Conservation (phyloP, 2,888 invertebrate species). For the Cinara cedri region DNA sequence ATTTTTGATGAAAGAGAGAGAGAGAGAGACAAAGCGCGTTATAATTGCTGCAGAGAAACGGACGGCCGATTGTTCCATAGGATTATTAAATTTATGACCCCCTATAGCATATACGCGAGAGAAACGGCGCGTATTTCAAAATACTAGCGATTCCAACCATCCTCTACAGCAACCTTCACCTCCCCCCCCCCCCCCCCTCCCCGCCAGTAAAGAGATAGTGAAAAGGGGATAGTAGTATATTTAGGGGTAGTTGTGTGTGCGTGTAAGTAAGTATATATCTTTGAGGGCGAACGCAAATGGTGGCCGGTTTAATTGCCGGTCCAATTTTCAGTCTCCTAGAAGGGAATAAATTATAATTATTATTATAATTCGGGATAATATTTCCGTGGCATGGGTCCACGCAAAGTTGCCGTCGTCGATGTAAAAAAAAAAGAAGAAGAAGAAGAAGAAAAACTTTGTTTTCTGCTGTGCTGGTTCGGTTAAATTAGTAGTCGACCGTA, state of each 20-base stretch:
- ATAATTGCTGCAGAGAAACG: constrained; percentile 32
- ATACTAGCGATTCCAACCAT: neutral
- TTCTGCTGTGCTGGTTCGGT: neutral
- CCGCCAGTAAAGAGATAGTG: neutral
- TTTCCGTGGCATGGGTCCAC: neutral
- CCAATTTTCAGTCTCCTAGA: constrained; percentile 22
- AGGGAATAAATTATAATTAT: constrained; percentile 40
- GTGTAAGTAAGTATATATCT: neutral
- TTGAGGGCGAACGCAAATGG: constrained; percentile 9
- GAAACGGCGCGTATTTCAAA: neutral
- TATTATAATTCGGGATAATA: constrained; percentile 30
- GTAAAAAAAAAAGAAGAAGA: neutral
- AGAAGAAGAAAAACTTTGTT: constrained; percentile 25
- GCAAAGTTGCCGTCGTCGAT: neutral
- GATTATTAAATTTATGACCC: constrained; percentile 45
- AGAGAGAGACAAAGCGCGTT: constrained; percentile 2
- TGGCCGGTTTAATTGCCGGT: constrained; percentile 36
- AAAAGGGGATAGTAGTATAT: constrained; percentile 21
- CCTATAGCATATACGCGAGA: constrained; percentile 8
- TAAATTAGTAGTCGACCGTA: constrained; percentile 20
- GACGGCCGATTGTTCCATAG: constrained; percentile 29
- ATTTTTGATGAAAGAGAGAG: constrained; percentile 30
- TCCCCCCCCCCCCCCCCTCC: neutral
- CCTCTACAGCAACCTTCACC: no score
- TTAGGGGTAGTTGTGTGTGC: constrained; percentile 14